Conservation (phyloP, 2,888 invertebrate genomes). For the Eilema sororculum region DNA sequence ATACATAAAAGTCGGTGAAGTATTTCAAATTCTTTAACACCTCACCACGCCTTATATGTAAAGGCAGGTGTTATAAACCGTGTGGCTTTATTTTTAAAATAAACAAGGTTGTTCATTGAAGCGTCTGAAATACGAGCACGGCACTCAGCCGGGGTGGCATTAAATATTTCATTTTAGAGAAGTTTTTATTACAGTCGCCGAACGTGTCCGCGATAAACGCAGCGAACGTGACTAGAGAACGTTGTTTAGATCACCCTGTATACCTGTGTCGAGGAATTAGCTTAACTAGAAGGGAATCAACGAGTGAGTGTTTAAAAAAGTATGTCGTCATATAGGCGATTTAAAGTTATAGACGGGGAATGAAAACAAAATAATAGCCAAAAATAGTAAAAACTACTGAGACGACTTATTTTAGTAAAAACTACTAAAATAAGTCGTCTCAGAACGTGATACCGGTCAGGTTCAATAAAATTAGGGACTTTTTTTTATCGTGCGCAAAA, state of each 20-base stretch:
- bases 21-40: slow-evolving; percentile 20
- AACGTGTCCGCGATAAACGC: slow-evolving; percentile 85
- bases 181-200: slow-evolving; percentile 83
- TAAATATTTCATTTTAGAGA: slow-evolving; percentile 87
- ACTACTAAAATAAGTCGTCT: too few species aligned
- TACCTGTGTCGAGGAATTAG: slow-evolving; percentile 54
- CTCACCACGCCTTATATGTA: slow-evolving; percentile 16
- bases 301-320: not conserved
- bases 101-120: slow-evolving; percentile 71
- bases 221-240: slow-evolving; percentile 81
- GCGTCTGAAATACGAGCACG: slow-evolving; percentile 61
- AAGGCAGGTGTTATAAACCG: slow-evolving; percentile 39
- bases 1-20: slow-evolving; percentile 16
- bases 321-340: too few species aligned
- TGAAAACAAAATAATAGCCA: too few species aligned
- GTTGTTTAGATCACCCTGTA: slow-evolving; percentile 68
- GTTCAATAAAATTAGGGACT: too few species aligned
- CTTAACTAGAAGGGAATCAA: slow-evolving; percentile 45
- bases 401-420: too few species aligned
- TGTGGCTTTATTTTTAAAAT: slow-evolving; percentile 66
- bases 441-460: too few species aligned
- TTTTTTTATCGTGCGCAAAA: too few species aligned
- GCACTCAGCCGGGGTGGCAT: slow-evolving; percentile 75
- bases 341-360: too few species aligned
- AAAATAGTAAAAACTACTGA: too few species aligned